A percentile compares a stretch with the other conserved stretches of the same genome.
phyloP scores from a whole-genome alignment of 2,113 vertebrate genomes.

The Donacobius atricapilla region DNA sequence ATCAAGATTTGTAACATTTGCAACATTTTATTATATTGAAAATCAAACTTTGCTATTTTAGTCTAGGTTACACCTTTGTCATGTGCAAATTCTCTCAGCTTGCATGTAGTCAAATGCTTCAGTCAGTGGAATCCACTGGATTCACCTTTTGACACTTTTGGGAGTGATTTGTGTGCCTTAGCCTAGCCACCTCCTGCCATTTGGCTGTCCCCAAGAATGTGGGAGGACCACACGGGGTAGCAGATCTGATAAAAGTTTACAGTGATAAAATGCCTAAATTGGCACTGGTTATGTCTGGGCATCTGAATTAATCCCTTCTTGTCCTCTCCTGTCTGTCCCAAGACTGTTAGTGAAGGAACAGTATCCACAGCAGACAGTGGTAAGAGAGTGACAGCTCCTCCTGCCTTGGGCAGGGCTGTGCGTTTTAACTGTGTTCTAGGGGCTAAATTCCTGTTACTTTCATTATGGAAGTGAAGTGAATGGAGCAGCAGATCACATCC shows the following conservation, averaged over 20 bases:
- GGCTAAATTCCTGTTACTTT: neutral
- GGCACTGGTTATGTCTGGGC: neutral
- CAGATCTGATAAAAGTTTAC: neutral
- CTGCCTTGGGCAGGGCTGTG: neutral
- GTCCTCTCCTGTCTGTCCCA: neutral
- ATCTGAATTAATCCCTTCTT: neutral
- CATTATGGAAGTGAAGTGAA: neutral
- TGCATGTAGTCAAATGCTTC: conserved; percentile 43
- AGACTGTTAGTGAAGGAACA: neutral
- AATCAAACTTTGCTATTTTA: neutral
- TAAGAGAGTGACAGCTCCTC: neutral
- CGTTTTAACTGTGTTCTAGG: neutral
- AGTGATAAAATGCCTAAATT: neutral
- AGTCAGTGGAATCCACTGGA: neutral
- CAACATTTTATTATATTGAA: neutral
- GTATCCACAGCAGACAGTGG: neutral
- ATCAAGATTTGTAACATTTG: neutral
- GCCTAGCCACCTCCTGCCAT: neutral
- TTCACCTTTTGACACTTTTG: neutral
- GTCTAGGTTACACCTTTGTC: neutral
- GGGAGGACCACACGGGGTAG: neutral
- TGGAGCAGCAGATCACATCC: neutral
- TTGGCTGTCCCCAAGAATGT: neutral
- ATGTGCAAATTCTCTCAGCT: neutral
- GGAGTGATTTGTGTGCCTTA: neutral